Base-by-base conservation (phyloP, 2,113 vertebrate species). In the Nibea coibor region DNA sequence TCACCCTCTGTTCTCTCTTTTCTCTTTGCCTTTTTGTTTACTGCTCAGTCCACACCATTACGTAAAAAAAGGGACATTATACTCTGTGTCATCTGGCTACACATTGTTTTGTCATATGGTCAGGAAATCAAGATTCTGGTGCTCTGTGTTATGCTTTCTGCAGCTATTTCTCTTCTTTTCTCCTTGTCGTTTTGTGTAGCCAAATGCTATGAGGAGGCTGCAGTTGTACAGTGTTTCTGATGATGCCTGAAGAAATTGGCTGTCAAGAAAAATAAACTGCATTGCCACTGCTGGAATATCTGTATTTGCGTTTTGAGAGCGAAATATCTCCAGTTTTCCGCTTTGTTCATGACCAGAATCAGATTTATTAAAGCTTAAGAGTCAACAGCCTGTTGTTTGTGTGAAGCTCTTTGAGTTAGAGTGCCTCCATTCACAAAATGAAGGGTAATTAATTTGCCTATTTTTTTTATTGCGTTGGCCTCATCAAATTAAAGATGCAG, bases 311-410 rank as follows among this genome's bases (percentile, higher is more conserved):
- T 80, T 39, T 75, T 58, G 45, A 63, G 69, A 65, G 65, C 45
- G 56, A 70, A 59, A 0, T 19, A 58, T 56, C n/a, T 58, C 6
- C 22, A 51, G 2, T 47, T 26, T 80, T 84, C 48, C 24, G 20
- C 54, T 66, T 65, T 75, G 39, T 45, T 68, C 20, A 31, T 45
- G 51, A 80, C 80, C 47, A 4, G 42, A 39, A 39, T 39, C 35
- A 39, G 77, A 78, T 78, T 82, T 78, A 67, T 71, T 81, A 43
- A 72, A 47, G 72, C 65, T 56, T 10, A 20, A 26, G 16, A 67
- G 73, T 65, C 61, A 64, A 45, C 57, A 35, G 28, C 62, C 66
- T 65, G 26, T 62, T 19, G 50, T 83, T 67, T 53, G 43, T 51
- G 28, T 71, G 22, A 53, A 69, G 28, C 59, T 69, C 74, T 80